These are phyloP conservation scores for Brachionus manjavacas DNA, from an alignment of 1,140 invertebrate species.

Conservation along the genomic window DNA sequence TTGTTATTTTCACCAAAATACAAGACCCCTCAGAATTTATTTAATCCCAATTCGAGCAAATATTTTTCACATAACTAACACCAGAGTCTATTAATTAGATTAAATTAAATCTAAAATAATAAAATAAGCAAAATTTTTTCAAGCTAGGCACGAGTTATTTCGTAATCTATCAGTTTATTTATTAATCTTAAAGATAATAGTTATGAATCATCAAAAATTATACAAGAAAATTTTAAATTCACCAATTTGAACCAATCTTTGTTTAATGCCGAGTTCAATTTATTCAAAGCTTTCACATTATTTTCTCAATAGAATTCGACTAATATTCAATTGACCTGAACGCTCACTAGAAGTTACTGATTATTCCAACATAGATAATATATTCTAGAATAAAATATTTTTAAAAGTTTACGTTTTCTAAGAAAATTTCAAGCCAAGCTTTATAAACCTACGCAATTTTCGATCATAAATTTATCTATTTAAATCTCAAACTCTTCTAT, in stretches of 20 bases:
- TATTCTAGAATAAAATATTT: conserved; percentile 1
- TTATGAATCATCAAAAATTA: neutral
- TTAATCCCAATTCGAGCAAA: neutral
- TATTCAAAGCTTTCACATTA: neutral
- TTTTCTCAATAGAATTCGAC: neutral
- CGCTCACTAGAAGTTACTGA: neutral
- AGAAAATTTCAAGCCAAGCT: conserved; percentile 31
- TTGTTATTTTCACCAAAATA: neutral
- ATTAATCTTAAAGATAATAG: neutral
- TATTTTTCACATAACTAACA: neutral
- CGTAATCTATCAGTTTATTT: neutral
- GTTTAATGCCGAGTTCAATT: neutral
- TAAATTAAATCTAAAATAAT: neutral
- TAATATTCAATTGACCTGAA: neutral
- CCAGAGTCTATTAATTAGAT: neutral
- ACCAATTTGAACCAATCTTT: neutral
- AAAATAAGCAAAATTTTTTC: neutral
- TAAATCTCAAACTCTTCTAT: neutral
- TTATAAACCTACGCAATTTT: conserved; percentile 27
- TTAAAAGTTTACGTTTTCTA: neutral
- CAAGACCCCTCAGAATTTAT: neutral
- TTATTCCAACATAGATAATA: neutral
- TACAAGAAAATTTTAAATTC: neutral
- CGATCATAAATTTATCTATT: neutral
- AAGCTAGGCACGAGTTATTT: neutral